Evolutionary conservation across 2,113 vertebrate genomes (phyloP), one percentile per base, ranked within the genome.

Genomic region (Lepisosteus oculatus): DNA sequence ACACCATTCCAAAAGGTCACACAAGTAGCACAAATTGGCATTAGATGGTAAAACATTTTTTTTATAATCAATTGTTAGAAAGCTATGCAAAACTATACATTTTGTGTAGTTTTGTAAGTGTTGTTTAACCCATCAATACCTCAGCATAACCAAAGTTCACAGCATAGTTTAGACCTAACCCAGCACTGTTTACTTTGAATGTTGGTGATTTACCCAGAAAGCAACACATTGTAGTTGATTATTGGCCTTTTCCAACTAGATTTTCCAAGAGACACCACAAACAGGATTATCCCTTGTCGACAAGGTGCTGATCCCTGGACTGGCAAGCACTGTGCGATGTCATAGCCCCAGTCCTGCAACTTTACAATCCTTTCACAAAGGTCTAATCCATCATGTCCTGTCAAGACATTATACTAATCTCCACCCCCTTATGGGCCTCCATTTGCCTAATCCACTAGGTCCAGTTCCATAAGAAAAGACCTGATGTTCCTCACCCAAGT

Each of bases 391-490:
- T 90, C 89, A 89, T 74, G 84, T 88, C 85, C 89, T 85, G 86
- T 90, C 91, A 93, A 78, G 76, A 82, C 86, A 78, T 84, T 87
- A 89, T 76, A 78, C 81, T 83, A 85, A 82, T 84, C 77, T 85
- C 78, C 81, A 66, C 76, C 77, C 73, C 78, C 84, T 79, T 78
- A 75, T 77, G 77, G 86, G 71, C 85, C 78, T 68, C 78, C 84
- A 90, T 95, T 94, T 93, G 85, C 92, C 89, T 95, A 94, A 94
- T 92, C 91, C 90, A 89, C 74, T 82, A 88, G 89, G 75, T 85
- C 71, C 14, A 78, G 84, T 80, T 87, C 84, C 84, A 83, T 87
- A 84, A 86, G 85, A 92, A 92, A 91, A 84, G 79, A 77, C 81
- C 85, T 78, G 84, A 83, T 80, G 81, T 78, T 80, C 65, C 73